These are phyloP conservation scores for Acipenser oxyrinchus DNA, from an alignment of 2,797 vertebrate genomes.

Conservation along the genomic window DNA sequence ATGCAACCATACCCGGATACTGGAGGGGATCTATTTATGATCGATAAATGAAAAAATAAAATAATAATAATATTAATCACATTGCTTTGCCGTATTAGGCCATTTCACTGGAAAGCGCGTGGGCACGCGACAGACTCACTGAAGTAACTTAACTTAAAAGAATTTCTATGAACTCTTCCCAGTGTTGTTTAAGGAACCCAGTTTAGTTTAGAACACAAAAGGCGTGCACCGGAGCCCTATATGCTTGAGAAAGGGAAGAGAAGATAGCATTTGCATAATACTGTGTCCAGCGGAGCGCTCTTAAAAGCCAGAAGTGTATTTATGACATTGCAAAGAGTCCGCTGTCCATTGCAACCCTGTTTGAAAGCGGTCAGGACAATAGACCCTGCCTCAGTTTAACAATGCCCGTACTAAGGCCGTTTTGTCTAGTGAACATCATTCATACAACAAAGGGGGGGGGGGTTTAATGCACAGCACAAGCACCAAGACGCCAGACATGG, in stretches of 20 bases:
- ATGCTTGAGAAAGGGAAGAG: slow-evolving; percentile 20
- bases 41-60: slow-evolving; percentile 7
- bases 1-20: not conserved
- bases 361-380: slow-evolving; percentile 20
- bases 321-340: slow-evolving; percentile 32
- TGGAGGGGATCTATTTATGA: slow-evolving; percentile 8
- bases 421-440: not conserved
- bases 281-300: slow-evolving; percentile 40
- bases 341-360: slow-evolving; percentile 15
- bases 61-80: not conserved
- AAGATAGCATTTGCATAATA: slow-evolving; percentile 51
- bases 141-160: slow-evolving; percentile 31
- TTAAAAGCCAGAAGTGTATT: slow-evolving; percentile 42
- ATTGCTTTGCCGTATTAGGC: slow-evolving; percentile 28
- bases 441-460: not conserved
- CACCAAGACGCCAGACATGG: too few relatives aligned
- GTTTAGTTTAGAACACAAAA: slow-evolving; percentile 38
- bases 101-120: slow-evolving; percentile 21
- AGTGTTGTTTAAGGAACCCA: slow-evolving; percentile 42
- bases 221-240: slow-evolving; percentile 32
- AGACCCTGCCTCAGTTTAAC: slow-evolving; percentile 20
- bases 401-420: slow-evolving; percentile 17
- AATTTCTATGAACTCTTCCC: slow-evolving; percentile 46
- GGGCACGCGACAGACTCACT: slow-evolving; percentile 34
- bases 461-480: not conserved